phyloP scores from a whole-genome alignment of 2,888 invertebrate genomes.

The Therioaphis trifolii region DNA sequence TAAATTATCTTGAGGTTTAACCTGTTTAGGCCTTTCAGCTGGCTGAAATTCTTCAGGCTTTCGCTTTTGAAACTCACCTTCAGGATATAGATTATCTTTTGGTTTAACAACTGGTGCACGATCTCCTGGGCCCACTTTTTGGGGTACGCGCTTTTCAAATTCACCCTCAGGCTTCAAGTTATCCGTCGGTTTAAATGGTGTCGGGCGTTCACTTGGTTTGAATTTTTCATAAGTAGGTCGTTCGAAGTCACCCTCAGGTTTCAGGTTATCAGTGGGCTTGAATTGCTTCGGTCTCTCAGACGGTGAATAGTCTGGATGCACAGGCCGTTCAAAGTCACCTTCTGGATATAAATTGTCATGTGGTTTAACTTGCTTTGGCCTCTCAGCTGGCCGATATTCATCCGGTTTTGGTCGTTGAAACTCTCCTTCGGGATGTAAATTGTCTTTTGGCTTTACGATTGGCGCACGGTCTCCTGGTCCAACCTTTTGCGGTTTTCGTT shows the following conservation, averaged over 20 bases:
- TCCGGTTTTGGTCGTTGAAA: conserved; percentile 68
- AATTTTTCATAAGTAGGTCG: conserved; percentile 68
- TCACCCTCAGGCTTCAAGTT: conserved; percentile 69
- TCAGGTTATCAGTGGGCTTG: conserved; percentile 69
- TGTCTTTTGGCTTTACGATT: conserved; percentile 69
- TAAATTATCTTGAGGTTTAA: conserved; percentile 75
- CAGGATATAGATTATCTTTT: conserved; percentile 71
- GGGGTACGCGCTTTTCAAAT: conserved; percentile 68
- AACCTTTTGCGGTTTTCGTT: conserved; percentile 68
- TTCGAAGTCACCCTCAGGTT: conserved; percentile 70
- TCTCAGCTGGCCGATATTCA: conserved; percentile 69
- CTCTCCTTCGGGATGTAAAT: conserved; percentile 67
- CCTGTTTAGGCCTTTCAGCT: conserved; percentile 68
- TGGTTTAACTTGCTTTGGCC: conserved; percentile 69
- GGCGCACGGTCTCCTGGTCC: conserved; percentile 72
- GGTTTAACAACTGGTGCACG: conserved; percentile 67
- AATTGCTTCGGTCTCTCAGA: conserved; percentile 69
- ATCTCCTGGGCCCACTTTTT: conserved; percentile 67
- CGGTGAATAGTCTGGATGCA: conserved; percentile 63
- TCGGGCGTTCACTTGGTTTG: conserved; percentile 70
- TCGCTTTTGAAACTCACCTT: conserved; percentile 67
- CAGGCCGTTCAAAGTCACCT: conserved; percentile 72
- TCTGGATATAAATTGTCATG: conserved; percentile 72
- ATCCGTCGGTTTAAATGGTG: conserved; percentile 69
- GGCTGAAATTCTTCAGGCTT: conserved; percentile 67